Evolutionary conservation across 2,888 invertebrate species (phyloP).

Genomic region (Colletes collaris): DNA sequence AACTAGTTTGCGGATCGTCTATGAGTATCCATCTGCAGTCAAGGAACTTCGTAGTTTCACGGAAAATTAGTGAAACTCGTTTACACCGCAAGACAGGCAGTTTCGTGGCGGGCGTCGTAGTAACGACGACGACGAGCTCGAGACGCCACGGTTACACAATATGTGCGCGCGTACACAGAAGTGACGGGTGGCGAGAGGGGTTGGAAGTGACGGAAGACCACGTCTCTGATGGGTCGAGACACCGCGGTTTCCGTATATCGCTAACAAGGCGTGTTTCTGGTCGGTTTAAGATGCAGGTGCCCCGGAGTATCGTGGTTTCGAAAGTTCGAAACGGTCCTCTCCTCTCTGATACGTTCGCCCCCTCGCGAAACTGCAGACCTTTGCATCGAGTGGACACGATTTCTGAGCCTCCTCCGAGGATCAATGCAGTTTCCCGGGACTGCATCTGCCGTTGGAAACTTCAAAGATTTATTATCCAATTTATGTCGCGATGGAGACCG

Average conservation of each 20-base stretch:
- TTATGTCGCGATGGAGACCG: slow-evolving; percentile 42
- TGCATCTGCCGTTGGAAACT: slow-evolving; percentile 17
- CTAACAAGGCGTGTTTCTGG: slow-evolving; percentile 64
- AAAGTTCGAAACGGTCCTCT: no score
- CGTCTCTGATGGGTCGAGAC: slow-evolving; percentile 50
- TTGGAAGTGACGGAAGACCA: slow-evolving; percentile 10
- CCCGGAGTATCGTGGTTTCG: slow-evolving; percentile 41
- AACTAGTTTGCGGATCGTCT: slow-evolving; percentile 36
- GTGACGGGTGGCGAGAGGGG: background rate
- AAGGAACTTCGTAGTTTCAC: slow-evolving; percentile 57
- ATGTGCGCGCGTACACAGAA: slow-evolving; percentile 14
- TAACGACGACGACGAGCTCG: slow-evolving; percentile 60
- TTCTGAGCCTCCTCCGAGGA: slow-evolving; percentile 22
- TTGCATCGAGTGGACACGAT: slow-evolving; percentile 44
- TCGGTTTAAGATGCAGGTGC: slow-evolving; percentile 36
- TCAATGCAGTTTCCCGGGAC: slow-evolving; percentile 28
- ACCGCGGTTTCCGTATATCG: slow-evolving; percentile 40
- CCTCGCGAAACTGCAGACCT: slow-evolving; percentile 44
- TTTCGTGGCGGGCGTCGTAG: slow-evolving; percentile 61
- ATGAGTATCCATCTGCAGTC: slow-evolving; percentile 54
- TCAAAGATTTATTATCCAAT: slow-evolving; percentile 58
- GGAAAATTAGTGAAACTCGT: slow-evolving; percentile 71
- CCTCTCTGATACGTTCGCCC: background rate
- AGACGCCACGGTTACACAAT: slow-evolving; percentile 6
- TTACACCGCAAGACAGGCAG: slow-evolving; percentile 67